Base-by-base conservation (phyloP, 1,140 invertebrate species). In the Drosophila funebris region DNA sequence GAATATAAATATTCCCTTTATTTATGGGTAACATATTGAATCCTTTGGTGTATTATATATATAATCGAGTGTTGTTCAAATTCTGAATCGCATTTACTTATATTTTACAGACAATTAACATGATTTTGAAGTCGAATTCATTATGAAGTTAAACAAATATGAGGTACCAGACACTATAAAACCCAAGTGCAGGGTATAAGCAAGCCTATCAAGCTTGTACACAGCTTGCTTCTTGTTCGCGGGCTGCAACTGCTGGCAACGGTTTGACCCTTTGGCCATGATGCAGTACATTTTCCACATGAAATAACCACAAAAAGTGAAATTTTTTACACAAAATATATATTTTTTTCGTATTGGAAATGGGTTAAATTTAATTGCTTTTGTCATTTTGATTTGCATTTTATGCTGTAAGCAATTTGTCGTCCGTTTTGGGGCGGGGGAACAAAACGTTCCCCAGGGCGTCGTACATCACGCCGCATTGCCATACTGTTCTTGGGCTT, bases 261-360 rank as follows among this genome's bases (percentile, higher is more conserved):
- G 4, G 27, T 56, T 33, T 8, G 18, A 39, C 67, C 50, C 31
- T 41, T 41, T 53, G 36, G 39, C 57, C 69, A 58, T 80, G 88
- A 90, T 90, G 88, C 88, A 90, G 88, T 84, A 90, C 88, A 90
- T 88, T 90, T 90, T 90, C 88, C 88, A 90, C 88, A 78, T 90
- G 88, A 90, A 78, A 84, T 84, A 90, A 90, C 89, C 89, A 76
- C 83, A 90, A 85, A 78, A 81, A 76, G 82, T 78, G 50, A 67
- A 75, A 74, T 67, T 76, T 76, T 56, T 66, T 46, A 63, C 53
- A 31, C 24, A 14, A 31, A 31, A 18, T 53, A 39, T 56, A 37
- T 43, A 53, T 46, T 74, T 79, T 70, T 70, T 66, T 69, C 41
- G 58, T 70, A 85, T 85, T 88, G 83, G 69, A 87, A 87, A 87